Percentiles rank a stretch among this genome's conserved stretches.
These are phyloP conservation scores for Ceratina japonica DNA, from an alignment of 1,140 invertebrate species.

Conservation along the genomic window DNA sequence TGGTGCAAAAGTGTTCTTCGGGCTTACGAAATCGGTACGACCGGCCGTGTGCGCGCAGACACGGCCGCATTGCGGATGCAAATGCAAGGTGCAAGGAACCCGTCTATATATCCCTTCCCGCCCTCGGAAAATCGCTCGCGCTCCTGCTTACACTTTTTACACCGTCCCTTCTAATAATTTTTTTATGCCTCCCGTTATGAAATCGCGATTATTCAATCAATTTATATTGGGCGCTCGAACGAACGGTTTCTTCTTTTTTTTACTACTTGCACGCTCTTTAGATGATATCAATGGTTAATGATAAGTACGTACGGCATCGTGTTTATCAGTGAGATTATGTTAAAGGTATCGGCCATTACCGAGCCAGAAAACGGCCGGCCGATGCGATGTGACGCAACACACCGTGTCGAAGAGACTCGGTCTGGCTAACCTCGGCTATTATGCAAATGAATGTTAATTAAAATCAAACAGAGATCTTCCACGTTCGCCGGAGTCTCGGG, in stretches of 20 bases:
- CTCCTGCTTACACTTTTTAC: not conserved
- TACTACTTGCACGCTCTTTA: too few relatives aligned
- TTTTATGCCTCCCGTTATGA: too few relatives aligned
- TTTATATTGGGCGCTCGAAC: too few relatives aligned
- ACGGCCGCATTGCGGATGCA: constrained; percentile 47
- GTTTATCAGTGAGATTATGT: constrained; percentile 4
- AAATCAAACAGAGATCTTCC: constrained; percentile 71
- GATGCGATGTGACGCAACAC: constrained; percentile 47
- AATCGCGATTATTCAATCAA: too few relatives aligned
- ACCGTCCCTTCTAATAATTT: too few relatives aligned
- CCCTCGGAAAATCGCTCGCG: not conserved
- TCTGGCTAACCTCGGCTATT: constrained; percentile 65
- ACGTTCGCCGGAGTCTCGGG: constrained; percentile 15
- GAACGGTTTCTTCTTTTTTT: too few relatives aligned
- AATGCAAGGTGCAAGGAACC: constrained; percentile 34
- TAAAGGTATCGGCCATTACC: constrained; percentile 18
- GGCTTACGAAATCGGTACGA: constrained; percentile 57
- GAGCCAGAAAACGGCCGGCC: constrained; percentile 24
- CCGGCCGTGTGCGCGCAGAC: constrained; percentile 20
- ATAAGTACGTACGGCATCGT: not conserved
- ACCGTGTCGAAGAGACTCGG: constrained; percentile 24
- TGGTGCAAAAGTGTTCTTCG: constrained; percentile 59
- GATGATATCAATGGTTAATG: too few relatives aligned
- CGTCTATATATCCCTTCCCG: not conserved
- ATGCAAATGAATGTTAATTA: constrained; percentile 76